Evolutionary conservation across 2,113 vertebrate genomes (phyloP).

Genomic region (Triplophysa tibetana): DNA sequence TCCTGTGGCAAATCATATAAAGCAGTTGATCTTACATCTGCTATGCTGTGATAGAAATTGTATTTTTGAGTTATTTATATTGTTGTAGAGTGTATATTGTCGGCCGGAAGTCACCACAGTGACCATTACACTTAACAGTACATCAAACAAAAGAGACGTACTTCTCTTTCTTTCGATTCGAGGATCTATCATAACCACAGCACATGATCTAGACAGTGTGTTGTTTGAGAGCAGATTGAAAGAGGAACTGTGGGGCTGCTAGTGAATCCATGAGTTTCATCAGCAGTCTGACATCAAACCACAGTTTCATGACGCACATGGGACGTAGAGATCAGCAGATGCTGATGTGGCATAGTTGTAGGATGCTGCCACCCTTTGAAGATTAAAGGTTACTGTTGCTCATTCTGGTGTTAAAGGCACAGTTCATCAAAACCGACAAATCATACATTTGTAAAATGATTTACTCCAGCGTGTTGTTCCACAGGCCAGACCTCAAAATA

Average conservation of each 20-base stretch:
- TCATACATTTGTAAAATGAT: too few species aligned
- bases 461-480: too few species aligned
- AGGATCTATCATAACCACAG: not conserved
- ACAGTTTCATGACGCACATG: conserved; percentile 44
- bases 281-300: conserved; percentile 15
- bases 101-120: not conserved
- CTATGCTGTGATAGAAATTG: too few species aligned
- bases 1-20: too few species aligned
- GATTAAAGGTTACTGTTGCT: not conserved
- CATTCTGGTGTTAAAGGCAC: too few species aligned
- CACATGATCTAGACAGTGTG: not conserved
- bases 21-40: too few species aligned
- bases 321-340: conserved; percentile 28
- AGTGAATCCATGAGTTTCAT: conserved; percentile 32
- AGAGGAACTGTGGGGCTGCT: conserved; percentile 28
- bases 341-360: not conserved
- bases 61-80: not conserved
- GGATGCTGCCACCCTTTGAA: not conserved
- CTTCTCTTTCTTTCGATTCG: not conserved
- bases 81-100: not conserved
- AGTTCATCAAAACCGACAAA: too few species aligned
- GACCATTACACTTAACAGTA: not conserved
- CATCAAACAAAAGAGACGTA: not conserved
- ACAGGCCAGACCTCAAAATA: not conserved
- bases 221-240: not conserved